A percentile compares a stretch with the other conserved stretches of the same genome.
Evolutionary conservation across 2,113 vertebrate species (phyloP).

Genomic region (Brachyhypopomus gauderio): DNA sequence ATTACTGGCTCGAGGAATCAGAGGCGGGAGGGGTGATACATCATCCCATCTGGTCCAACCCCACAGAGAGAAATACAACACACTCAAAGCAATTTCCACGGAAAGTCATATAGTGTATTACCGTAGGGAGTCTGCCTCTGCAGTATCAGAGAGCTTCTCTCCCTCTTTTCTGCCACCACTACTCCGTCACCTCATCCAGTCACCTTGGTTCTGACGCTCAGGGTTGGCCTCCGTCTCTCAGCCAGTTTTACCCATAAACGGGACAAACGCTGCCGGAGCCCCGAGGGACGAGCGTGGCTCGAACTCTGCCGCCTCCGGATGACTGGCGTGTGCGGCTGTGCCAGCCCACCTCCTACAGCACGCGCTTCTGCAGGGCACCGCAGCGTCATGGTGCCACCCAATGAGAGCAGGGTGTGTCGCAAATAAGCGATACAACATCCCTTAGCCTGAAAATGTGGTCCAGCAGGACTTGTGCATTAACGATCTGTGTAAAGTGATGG

Average conservation of each 20-base stretch:
- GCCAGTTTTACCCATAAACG: conserved; percentile 37
- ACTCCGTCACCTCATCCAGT: conserved; percentile 24
- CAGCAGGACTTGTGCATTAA: neutral
- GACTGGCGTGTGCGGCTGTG: too few species aligned
- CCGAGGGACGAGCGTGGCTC: conserved; percentile 14
- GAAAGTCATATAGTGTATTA: neutral
- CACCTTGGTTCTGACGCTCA: conserved; percentile 44
- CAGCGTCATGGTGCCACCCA: neutral
- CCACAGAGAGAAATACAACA: conserved; percentile 6
- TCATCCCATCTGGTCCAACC: conserved; percentile 14
- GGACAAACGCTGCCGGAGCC: conserved; percentile 34
- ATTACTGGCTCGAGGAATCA: conserved; percentile 34
- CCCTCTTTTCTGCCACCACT: neutral
- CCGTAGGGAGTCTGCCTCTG: conserved; percentile 2
- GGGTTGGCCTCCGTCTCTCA: conserved; percentile 23
- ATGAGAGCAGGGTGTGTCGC: neutral
- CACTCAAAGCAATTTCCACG: conserved; percentile 22
- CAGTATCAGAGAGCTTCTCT: neutral
- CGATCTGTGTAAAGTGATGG: conserved; percentile 23
- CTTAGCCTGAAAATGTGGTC: neutral
- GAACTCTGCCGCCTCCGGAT: conserved; percentile 1
- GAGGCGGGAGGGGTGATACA: conserved; percentile 29
- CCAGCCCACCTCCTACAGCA: neutral
- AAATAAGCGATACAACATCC: neutral
- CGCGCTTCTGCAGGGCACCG: neutral